Base-by-base conservation (phyloP, 2,888 invertebrate species). In the Oscheius onirici region DNA sequence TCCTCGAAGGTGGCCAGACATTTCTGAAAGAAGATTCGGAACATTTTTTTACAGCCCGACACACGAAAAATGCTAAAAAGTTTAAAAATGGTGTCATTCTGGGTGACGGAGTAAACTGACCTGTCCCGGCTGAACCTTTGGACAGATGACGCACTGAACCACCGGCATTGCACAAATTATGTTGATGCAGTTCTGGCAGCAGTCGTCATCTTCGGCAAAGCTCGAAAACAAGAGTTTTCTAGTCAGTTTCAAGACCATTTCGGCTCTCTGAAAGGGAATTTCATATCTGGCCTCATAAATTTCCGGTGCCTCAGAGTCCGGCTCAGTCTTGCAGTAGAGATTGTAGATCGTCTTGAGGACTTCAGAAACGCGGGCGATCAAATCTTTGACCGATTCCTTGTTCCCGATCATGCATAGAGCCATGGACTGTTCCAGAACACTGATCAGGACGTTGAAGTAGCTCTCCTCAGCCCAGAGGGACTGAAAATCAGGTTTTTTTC, bases 321-420 rank as follows among this genome's bases (percentile, higher is more conserved):
- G 61, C 5, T 55, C 68, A 2, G 73, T 67, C 57, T 80, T 78
- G 52, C 81, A 84, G 67, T 76, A 81, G 24, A 83, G 24, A 72
- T 85, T 85, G 78, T 82, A 85, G 49, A 85, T 73, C 17, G 79
- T 71, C 63, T 82, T 82, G 44, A 85, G 57, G 0, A 76, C 72
- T 70, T 84, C 83, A 41, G 51, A 49, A 28, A 73, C 72, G 15
- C 68, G 34, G 1, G 28, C 2, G 0, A 26, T 22, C 6, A 34
- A 49, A 20, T 66, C 66, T 52, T 66, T 17, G 0, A 26, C 10
- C 49, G 51, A 49, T n/a, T 28, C 2, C 41, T 58, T 20, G 20
- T 41, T 58, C 41, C 58, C 58, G 13, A 49, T 28, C 17, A 61
- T 15, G 22, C 26, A 22, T n/a, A 49, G n/a, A 24, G 61, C 20